Evolutionary conservation across 2,797 vertebrate species (phyloP).

Genomic region (Hippocampus kuda): DNA sequence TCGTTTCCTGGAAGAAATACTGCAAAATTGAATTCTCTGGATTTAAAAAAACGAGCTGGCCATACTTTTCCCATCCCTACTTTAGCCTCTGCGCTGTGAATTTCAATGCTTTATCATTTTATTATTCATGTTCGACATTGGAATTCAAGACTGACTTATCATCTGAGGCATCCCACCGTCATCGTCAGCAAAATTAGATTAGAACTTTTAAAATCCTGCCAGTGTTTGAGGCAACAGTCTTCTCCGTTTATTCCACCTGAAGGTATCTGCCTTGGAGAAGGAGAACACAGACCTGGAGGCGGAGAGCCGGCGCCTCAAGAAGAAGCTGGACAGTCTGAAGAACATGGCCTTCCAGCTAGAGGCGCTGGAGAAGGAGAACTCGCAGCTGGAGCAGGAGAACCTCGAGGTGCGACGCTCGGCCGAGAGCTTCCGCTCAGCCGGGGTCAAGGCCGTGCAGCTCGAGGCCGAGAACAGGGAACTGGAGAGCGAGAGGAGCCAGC

Average conservation of each 20-base stretch:
- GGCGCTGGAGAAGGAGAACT: conserved; percentile 87
- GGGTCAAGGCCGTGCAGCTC: conserved; percentile 81
- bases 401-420: conserved; percentile 80
- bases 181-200: not conserved
- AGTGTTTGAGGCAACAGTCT: not conserved
- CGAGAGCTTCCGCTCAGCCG: conserved; percentile 76
- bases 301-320: conserved; percentile 84
- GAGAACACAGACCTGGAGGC: conserved; percentile 85
- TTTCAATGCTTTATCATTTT: not conserved
- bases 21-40: too few relatives aligned
- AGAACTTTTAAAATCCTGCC: not conserved
- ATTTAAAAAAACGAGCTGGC: not conserved
- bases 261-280: conserved; percentile 75
- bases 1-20: not conserved
- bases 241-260: not conserved
- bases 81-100: not conserved
- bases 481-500: conserved; percentile 84
- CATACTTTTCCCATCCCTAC: not conserved
- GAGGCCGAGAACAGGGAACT: conserved; percentile 90
- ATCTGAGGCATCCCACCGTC: not conserved
- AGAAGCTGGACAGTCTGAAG: conserved; percentile 82
- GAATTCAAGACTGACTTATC: not conserved
- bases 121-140: not conserved
- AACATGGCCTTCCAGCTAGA: conserved; percentile 86
- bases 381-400: conserved; percentile 90